Evolutionary conservation across 2,888 invertebrate genomes (phyloP).

Genomic region (Erpobdella octoculata): DNA sequence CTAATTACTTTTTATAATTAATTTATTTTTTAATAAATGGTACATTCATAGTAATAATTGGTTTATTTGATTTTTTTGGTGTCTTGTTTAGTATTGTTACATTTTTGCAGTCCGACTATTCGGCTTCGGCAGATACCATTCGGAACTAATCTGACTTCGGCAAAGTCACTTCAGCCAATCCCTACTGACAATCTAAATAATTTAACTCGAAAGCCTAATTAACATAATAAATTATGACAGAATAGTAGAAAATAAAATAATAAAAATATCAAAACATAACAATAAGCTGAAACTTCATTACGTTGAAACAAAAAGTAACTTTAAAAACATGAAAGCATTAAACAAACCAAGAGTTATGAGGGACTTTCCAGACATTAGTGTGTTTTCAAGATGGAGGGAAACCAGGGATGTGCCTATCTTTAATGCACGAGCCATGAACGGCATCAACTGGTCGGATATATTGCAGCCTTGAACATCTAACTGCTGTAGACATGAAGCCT

Average conservation of each 20-base stretch:
- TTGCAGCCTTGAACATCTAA: slow-evolving; percentile 63
- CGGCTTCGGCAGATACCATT: no score
- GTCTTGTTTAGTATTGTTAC: no score
- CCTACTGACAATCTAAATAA: no score
- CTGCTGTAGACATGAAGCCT: slow-evolving; percentile 66
- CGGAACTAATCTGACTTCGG: no score
- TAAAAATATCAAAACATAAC: not conserved
- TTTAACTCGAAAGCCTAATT: no score
- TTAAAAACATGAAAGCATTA: not conserved
- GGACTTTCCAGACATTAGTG: slow-evolving; percentile 66
- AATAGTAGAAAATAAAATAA: not conserved
- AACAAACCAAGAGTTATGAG: slow-evolving; percentile 63
- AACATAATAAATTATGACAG: no score
- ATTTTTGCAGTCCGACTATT: no score
- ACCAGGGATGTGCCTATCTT: slow-evolving; percentile 65
- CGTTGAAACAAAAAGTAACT: not conserved
- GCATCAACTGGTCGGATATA: slow-evolving; percentile 64
- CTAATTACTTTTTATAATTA: no score
- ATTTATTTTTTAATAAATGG: no score
- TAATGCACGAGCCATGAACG: slow-evolving; percentile 66
- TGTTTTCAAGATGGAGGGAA: slow-evolving; percentile 70
- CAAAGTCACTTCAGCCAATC: no score
- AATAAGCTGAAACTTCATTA: not conserved
- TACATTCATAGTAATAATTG: no score
- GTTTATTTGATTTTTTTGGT: no score